Conservation (phyloP, 2,888 invertebrate genomes). For the Heliothis peltigera region DNA sequence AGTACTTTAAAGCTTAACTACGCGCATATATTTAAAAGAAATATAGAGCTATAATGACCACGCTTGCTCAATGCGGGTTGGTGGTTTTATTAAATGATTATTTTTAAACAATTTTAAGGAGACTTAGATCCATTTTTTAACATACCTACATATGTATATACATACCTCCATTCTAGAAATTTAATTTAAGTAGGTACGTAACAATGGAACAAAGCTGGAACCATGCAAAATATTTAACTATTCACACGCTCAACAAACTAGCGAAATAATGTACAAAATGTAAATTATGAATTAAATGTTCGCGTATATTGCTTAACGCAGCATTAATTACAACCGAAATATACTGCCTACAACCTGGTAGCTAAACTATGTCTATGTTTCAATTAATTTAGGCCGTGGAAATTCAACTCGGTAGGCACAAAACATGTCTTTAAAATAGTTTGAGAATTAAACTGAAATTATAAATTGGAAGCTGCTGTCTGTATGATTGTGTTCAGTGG, state of each 20-base stretch:
- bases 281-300: conserved; percentile 30
- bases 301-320: conserved; percentile 11
- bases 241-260: conserved; percentile 10
- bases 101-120: no score
- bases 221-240: conserved; percentile 23
- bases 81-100: no score
- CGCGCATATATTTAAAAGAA: no score
- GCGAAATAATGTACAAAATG: conserved; percentile 24
- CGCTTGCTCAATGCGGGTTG: no score
- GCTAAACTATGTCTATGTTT: not conserved
- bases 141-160: no score
- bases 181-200: not conserved
- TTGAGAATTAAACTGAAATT: no score
- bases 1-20: no score
- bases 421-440: not conserved
- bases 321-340: conserved; percentile 26
- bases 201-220: conserved; percentile 13
- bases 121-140: no score
- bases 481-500: no score
- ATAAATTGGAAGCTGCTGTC: no score
- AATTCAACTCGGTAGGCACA: not conserved
- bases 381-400: conserved; percentile 1
- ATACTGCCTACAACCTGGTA: not conserved
- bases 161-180: not conserved
- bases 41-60: no score